A percentile compares a stretch with the other conserved stretches of the same genome.
Evolutionary conservation across 2,797 vertebrate genomes (phyloP).

Genomic region (Spinibarbus caldwelli): DNA sequence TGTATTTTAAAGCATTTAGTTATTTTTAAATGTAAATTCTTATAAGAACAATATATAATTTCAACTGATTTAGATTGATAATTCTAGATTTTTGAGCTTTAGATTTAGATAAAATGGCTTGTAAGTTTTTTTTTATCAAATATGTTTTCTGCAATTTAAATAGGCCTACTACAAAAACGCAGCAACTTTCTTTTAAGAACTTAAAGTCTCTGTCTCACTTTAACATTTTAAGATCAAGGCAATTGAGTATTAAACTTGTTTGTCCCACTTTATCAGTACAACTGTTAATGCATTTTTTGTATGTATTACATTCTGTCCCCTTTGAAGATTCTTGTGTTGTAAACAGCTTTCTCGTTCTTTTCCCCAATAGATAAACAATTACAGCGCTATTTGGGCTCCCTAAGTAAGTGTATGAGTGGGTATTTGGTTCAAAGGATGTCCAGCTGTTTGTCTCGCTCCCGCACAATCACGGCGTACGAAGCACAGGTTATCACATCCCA

Average conservation of each 20-base stretch:
- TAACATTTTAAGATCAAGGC: background rate
- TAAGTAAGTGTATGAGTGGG: conserved; percentile 56
- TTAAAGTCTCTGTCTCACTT: background rate
- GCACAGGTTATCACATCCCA: conserved; percentile 58
- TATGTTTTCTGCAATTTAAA: background rate
- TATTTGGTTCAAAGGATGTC: conserved; percentile 57
- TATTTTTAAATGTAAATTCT: background rate
- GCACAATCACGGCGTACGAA: conserved; percentile 58
- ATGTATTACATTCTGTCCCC: background rate
- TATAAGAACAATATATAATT: background rate
- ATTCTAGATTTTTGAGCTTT: background rate
- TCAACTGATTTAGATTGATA: background rate
- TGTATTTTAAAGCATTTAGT: background rate
- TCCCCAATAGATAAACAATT: conserved; percentile 54
- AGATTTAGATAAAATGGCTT: background rate
- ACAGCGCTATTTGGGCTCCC: conserved; percentile 37
- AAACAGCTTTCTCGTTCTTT: background rate
- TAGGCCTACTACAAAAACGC: background rate
- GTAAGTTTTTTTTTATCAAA: background rate
- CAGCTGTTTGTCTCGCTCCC: conserved; percentile 42
- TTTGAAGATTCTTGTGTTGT: background rate
- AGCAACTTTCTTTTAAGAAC: background rate
- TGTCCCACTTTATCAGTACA: background rate
- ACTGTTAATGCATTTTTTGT: background rate
- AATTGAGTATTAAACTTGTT: background rate